phyloP scores from a whole-genome alignment of 2,113 vertebrate genomes.

The Equus quagga region DNA sequence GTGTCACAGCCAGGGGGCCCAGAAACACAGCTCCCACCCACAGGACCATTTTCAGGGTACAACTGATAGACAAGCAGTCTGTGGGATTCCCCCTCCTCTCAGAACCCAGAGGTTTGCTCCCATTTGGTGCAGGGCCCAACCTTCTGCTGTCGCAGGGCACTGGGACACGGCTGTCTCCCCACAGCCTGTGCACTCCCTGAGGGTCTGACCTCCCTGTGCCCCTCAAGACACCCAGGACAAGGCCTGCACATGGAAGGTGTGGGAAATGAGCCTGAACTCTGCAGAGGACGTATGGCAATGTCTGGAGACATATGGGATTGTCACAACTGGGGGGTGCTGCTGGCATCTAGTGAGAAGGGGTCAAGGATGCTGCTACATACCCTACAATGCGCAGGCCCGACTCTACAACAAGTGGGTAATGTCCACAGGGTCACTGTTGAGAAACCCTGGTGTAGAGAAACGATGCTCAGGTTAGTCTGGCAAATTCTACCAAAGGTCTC shows the following conservation, averaged over 20 bases:
- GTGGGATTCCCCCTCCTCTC: not conserved
- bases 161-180: rapidly evolving
- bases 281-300: not conserved
- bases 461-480: not conserved
- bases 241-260: not conserved
- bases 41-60: not conserved
- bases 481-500: not conserved
- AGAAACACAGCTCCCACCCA: not conserved
- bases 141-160: not conserved
- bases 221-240: not conserved
- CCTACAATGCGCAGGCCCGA: not conserved
- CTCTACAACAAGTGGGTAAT: not conserved
- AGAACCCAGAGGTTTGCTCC: not conserved
- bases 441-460: not conserved
- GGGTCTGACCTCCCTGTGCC: too few species aligned
- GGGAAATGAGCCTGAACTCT: not conserved
- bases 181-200: not conserved
- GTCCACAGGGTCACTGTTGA: not conserved
- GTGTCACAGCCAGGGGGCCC: not conserved
- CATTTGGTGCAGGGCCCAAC: not conserved
- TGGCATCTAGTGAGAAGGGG: not conserved
- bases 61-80: not conserved
- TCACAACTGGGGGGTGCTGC: not conserved
- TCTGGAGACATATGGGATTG: not conserved
- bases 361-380: not conserved